Evolutionary conservation across 1,140 invertebrate species (phyloP), one percentile per base, ranked within the genome.

Genomic region (Parapsyche elsis): DNA sequence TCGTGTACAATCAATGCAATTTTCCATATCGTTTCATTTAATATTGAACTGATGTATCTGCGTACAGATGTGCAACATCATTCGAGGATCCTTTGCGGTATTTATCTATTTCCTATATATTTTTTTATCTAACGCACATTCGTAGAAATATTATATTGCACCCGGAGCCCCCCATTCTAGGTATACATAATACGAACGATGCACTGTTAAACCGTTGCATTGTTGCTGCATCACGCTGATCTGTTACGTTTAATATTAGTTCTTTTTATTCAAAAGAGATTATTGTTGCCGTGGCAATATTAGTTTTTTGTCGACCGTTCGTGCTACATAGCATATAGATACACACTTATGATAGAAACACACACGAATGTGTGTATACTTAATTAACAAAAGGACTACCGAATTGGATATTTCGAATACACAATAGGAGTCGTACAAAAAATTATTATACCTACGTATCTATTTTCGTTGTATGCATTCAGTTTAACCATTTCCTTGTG

Each of bases 201-300:
- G 49, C 49, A 24, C 45, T 75, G 49, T 75, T 75, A 46, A 75
- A 57, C 74, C 26, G 46, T 71, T 71, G 23, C 82, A 81, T 83
- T 83, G 82, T 83, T 83, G 82, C 82, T 70, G 23, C 82, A 83
- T 83, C 82, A 83, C 70, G 82, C 57, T 83, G 82, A 83, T 83
- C 80, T 81, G 82, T 80, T 80, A 80, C 82, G 79, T 83, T 83
- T 83, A 80, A 83, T 83, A 83, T 83, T 83, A 80, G 82, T 83
- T 83, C 82, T 83, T 83, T 83, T 83, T 83, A 83, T 83, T 83
- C 82, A 83, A 83, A 83, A 83, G 82, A 83, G 82, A 83, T 83
- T 81, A 83, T 83, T 83, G 82, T 83, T 81, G 75, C 78, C 76
- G 80, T 71, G 59, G 80, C 80, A 83, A 83, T 83, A 83, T 83